Evolutionary conservation across 1,140 invertebrate genomes (phyloP), one percentile per base, ranked within the genome.

Genomic region (Trichonephila inaurata): DNA sequence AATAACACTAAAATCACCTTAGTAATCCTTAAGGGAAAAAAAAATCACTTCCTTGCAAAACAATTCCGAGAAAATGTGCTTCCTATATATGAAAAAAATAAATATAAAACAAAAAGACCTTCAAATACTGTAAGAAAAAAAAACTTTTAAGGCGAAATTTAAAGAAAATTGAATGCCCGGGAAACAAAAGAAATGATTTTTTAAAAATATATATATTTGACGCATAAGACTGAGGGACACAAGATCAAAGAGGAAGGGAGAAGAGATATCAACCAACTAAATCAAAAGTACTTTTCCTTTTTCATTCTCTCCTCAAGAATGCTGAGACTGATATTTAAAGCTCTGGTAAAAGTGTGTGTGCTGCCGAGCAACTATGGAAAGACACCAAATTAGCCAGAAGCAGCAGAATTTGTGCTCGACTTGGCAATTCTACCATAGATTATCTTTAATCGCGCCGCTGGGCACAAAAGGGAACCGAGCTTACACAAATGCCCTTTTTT

Each of bases 371-470:
- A 85, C 82, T 60, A 85, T 85, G 69, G 51, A 51, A 89, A 83
- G 90, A 92, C 85, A 85, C 40, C 33, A 44, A 92, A 92, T 92
- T 66, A 85, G 90, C 90, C 81, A 8, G 90, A 60, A 44, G 89
- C 90, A 64, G 62, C 82, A 85, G 58, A 92, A 92, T 85, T 92
- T 92, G 60, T 51, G 90, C 90, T 85, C 28, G 90, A 66, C 24
- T 92, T 85, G 44, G 61, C 90, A 85, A 92, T 92, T 92, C 82
- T 64, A 28, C 14, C 69, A 28, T 33, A 24, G 51, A 85, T 85
- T 64, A 85, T 92, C 61, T 92, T 85, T 92, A 66, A 92, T 64
- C 90, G 81, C 69, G 60, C 89, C 72, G 69, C 21, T 66, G 44
- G 28, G 60, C n/a, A 85, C 60, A 66, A 83, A 83, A 33, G 44